These are phyloP conservation scores for Zoroaster sp. DNA, from an alignment of 53 echinoderm and acorn worm species.

Conservation along the genomic window DNA sequence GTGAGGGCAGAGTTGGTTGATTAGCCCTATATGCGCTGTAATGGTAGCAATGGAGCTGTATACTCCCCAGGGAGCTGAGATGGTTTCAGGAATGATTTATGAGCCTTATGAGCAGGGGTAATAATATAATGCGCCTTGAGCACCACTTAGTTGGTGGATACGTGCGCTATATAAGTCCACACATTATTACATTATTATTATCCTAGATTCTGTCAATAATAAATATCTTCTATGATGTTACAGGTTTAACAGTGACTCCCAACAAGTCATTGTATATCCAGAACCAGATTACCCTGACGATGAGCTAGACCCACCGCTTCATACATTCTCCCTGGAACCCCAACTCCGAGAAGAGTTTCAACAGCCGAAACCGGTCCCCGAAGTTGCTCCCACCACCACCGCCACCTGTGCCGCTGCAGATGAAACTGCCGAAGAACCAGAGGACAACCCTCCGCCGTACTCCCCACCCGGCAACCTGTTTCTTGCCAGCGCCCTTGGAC, in stretches of 20 bases:
- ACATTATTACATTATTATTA: too few species aligned
- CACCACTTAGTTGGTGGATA: too few species aligned
- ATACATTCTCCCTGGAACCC: not conserved
- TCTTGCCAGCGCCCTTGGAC: conserved; percentile 27
- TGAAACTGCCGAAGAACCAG: not conserved
- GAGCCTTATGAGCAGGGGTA: too few species aligned
- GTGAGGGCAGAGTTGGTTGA: too few species aligned
- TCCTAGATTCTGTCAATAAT: not conserved
- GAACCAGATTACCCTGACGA: not conserved
- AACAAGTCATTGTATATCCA: conserved; percentile 25
- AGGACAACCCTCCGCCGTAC: conserved; percentile 21
- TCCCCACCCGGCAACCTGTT: conserved; percentile 39
- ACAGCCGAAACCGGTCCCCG: not conserved
- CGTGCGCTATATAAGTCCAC: too few species aligned
- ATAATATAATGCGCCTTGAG: too few species aligned
- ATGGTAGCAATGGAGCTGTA: too few species aligned
- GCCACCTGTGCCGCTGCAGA: not conserved
- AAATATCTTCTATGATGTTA: not conserved
- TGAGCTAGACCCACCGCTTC: not conserved
- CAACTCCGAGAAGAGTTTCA: not conserved
- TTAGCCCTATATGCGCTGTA: too few species aligned
- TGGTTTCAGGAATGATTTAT: too few species aligned
- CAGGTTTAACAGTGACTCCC: conserved; percentile 26
- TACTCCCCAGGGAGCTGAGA: too few species aligned
- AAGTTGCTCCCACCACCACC: not conserved